Conservation (phyloP, 2,113 vertebrate species). For the Chelonoidis abingdonii region DNA sequence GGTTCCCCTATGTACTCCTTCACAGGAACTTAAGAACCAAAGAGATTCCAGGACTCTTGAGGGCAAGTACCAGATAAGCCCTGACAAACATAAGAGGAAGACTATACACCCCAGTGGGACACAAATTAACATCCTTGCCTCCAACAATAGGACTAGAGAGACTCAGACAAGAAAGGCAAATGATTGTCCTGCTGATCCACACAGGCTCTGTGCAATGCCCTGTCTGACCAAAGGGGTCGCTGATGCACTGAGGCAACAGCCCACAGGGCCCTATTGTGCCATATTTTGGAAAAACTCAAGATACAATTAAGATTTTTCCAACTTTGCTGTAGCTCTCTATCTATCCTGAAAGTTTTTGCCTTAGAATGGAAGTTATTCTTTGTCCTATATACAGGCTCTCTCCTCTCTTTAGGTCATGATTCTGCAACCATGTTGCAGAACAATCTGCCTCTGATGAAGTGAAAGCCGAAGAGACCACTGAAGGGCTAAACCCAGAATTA, state of each 20-base stretch:
- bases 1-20: background rate
- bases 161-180: background rate
- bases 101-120: background rate
- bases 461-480: background rate
- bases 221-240: background rate
- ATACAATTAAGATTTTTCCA: background rate
- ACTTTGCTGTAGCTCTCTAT: background rate
- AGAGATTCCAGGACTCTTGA: no score
- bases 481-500: background rate
- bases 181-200: background rate
- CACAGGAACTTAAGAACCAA: no score
- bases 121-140: background rate
- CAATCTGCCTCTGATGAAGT: background rate
- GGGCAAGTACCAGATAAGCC: background rate
- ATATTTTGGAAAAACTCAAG: background rate
- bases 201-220: background rate
- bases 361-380: background rate
- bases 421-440: background rate
- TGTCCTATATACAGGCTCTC: background rate
- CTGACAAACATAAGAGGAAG: background rate
- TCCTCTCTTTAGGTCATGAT: accelerated
- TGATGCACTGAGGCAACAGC: background rate
- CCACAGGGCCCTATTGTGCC: accelerated
- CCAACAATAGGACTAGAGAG: background rate
- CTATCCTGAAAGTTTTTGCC: background rate